Evolutionary conservation across 2,797 vertebrate genomes (phyloP).

Genomic region (Arnoldichthys spilopterus): DNA sequence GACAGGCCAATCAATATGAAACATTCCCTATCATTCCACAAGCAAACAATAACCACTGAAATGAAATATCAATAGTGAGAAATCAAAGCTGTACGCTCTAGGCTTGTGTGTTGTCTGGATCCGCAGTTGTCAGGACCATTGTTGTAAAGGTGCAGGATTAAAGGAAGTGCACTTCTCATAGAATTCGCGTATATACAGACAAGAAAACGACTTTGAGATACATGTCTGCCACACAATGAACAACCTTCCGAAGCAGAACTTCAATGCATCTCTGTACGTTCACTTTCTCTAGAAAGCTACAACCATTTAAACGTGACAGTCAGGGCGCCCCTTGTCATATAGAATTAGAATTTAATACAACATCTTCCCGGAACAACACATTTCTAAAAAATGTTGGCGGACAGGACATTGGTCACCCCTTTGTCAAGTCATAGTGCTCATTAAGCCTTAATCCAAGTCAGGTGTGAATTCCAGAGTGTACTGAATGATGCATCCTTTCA

Average conservation of each 20-base stretch:
- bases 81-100: constrained; percentile 16
- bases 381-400: no score
- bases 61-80: constrained; percentile 33
- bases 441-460: no score
- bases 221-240: background rate
- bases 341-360: no score
- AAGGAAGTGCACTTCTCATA: background rate
- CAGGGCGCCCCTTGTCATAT: no score
- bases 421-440: no score
- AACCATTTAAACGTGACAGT: background rate
- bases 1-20: constrained; percentile 16
- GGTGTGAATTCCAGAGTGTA: no score
- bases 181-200: background rate
- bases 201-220: background rate
- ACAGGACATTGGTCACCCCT: no score
- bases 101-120: background rate
- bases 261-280: background rate
- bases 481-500: no score
- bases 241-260: background rate
- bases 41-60: constrained; percentile 17
- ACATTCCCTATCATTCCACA: background rate
- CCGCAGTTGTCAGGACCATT: background rate
- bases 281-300: background rate
- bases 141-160: background rate
- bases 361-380: no score